Conservation (phyloP, 2,888 invertebrate genomes). For the Ochropacha duplaris region DNA sequence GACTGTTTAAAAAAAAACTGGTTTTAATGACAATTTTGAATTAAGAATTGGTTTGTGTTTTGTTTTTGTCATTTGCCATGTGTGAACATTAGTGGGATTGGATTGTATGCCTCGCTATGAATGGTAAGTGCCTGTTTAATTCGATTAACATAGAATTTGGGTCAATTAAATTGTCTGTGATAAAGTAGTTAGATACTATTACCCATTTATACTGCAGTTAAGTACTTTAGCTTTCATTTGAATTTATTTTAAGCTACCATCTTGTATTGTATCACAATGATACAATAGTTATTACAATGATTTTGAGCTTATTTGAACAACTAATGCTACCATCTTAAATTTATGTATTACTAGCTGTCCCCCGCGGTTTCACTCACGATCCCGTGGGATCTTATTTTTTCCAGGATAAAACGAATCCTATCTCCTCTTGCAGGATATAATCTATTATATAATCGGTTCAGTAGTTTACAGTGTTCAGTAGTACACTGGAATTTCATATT, state of each 20-base stretch:
- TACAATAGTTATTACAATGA: no score
- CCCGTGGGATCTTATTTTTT: no score
- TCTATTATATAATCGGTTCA: no score
- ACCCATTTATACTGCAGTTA: not conserved
- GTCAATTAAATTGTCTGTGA: not conserved
- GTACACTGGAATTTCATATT: no score
- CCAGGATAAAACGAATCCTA: no score
- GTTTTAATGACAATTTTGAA: no score
- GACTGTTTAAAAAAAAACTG: not conserved
- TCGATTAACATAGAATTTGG: slow-evolving; percentile 6
- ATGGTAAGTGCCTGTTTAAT: slow-evolving; percentile 36
- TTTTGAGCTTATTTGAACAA: no score
- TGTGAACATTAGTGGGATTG: slow-evolving; percentile 38
- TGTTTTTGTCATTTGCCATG: slow-evolving; percentile 16
- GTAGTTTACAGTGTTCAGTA: no score
- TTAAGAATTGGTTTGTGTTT: slow-evolving; percentile 6
- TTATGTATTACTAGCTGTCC: no score
- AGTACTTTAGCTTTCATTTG: not conserved
- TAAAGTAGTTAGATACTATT: not conserved
- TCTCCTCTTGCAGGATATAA: no score
- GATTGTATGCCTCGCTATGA: slow-evolving; percentile 39
- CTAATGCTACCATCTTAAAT: no score
- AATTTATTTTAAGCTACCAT: not conserved
- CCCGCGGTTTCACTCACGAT: no score
- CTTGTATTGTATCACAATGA: not conserved